These are phyloP conservation scores for Coendou prehensilis DNA, from an alignment of 2,797 vertebrate species.

Conservation along the genomic window DNA sequence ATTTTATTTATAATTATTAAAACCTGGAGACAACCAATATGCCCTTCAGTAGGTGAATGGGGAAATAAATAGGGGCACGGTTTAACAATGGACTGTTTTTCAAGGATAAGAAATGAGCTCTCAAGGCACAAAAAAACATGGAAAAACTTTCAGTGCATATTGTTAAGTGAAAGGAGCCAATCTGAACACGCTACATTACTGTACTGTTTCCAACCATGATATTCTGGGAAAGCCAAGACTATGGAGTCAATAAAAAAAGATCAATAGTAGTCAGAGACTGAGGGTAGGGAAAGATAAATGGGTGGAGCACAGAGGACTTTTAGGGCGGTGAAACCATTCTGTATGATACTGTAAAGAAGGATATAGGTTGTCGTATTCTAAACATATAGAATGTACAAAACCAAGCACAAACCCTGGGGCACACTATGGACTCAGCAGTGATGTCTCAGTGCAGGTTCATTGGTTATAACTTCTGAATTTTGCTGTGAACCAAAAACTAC, in stretches of 20 bases:
- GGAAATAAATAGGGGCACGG: background rate
- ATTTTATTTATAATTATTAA: background rate
- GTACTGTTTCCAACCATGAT: background rate
- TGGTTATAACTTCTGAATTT: background rate
- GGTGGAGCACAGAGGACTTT: background rate
- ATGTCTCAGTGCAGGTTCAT: background rate
- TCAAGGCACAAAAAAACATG: background rate
- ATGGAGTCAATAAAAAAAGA: background rate
- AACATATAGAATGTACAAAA: background rate
- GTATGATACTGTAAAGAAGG: background rate
- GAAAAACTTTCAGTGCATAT: background rate
- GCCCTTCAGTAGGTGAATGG: background rate
- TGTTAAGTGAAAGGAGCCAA: background rate
- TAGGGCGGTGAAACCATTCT: background rate
- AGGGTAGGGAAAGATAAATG: background rate
- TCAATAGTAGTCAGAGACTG: background rate
- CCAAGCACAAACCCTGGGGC: background rate
- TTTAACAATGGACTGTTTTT: background rate
- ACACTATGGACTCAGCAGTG: background rate
- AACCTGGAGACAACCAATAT: background rate
- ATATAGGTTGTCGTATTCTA: background rate
- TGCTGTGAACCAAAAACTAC: background rate
- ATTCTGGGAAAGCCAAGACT: background rate
- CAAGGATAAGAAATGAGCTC: background rate
- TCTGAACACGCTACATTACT: background rate